phyloP scores from a whole-genome alignment of 2,797 vertebrate species.

The Phoeniculus purpureus region DNA sequence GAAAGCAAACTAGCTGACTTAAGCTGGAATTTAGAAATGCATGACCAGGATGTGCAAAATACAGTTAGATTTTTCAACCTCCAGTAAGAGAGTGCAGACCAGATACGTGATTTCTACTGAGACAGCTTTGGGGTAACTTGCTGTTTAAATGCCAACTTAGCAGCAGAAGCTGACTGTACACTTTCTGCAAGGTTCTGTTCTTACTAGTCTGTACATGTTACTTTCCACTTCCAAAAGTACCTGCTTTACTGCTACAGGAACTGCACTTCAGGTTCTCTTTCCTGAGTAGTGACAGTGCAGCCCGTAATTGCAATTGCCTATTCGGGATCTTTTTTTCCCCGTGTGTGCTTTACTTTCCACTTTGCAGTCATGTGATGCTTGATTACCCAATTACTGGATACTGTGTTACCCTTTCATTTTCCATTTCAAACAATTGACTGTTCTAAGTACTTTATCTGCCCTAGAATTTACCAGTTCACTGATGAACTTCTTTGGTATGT shows the following conservation, averaged over 20 bases:
- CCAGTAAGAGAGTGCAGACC: not conserved
- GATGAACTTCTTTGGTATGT: not conserved
- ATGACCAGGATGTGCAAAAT: not conserved
- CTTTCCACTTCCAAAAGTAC: not conserved
- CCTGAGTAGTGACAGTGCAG: not conserved
- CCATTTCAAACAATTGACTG: not conserved
- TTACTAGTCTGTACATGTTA: not conserved
- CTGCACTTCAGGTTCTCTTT: not conserved
- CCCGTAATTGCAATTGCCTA: not conserved
- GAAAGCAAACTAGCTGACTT: not conserved
- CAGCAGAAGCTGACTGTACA: not conserved
- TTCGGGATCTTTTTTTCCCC: not conserved
- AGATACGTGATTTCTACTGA: not conserved
- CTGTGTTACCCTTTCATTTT: not conserved
- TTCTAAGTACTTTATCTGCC: not conserved
- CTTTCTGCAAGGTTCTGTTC: not conserved
- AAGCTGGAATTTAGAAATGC: not conserved
- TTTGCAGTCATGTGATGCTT: not conserved
- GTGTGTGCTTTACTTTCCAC: not conserved
- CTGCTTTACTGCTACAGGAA: not conserved
- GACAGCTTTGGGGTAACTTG: not conserved
- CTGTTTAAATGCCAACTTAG: not conserved
- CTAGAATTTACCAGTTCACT: not conserved
- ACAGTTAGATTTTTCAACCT: accelerated
- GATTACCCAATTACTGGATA: not conserved